Evolutionary conservation across 1,140 invertebrate genomes (phyloP), one percentile per base, ranked within the genome.

Genomic region (Drosophila teissieri): DNA sequence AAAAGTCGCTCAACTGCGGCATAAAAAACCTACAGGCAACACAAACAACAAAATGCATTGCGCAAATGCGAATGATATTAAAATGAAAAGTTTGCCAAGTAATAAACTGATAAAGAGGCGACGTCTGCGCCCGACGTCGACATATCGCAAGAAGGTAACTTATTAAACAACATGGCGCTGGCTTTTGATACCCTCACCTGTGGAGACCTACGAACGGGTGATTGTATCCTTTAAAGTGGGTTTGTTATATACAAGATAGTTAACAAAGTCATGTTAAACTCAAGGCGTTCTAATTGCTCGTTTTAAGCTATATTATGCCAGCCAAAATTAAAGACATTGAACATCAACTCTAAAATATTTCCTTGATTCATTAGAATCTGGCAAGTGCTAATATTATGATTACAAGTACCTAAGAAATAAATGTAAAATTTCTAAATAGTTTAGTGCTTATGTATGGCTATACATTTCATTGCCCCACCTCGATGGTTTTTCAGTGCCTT

Each of bases 41-140:
- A 51, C 60, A 63, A 54, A 51, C 40, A 19, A 54, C 61, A 75
- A 74, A 79, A 70, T 81, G 85, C 81, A 86, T 90, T 90, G 86
- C 86, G 78, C 85, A 90, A 86, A 90, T 86, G 78, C 82, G 78
- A 86, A 80, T 77, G 82, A 90, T 90, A 86, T 83, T 83, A 90
- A 90, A 90, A 86, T 86, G 83, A 90, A 86, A 90, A 90, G 81
- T 90, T 85, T 85, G 67, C 81, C 81, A 90, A 90, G 86, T 86
- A 90, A 90, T 90, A 90, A 90, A 90, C 86, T 90, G 86, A 90
- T 90, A 90, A 86, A 90, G 86, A 82, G 85, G 78, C 86, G 78
- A 85, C 86, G 86, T 81, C 75, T 80, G 77, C 73, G 81, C 72
- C 80, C 73, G 75, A 88, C 75, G 78, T 75, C 76, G 80, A 89